Conservation (phyloP, 2,797 vertebrate species). For the Gallinago nigripennis region DNA sequence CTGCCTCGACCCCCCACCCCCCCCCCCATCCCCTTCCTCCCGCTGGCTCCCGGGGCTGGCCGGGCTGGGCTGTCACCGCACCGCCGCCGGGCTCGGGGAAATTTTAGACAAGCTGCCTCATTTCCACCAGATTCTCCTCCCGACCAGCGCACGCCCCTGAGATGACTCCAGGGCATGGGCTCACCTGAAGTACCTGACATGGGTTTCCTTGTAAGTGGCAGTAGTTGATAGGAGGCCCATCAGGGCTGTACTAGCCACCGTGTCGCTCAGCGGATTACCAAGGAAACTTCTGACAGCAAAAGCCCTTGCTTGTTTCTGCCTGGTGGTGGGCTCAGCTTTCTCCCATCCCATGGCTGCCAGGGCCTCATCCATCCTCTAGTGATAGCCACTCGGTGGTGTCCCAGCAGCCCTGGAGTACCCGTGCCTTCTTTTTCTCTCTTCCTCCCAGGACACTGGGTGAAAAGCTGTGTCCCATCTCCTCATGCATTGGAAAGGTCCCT, state of each 20-base stretch:
- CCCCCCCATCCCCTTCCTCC: constrained; percentile 20
- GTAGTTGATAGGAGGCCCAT: constrained; percentile 18
- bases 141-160: not conserved
- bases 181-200: not conserved
- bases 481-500: accelerated
- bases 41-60: not conserved
- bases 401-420: not conserved
- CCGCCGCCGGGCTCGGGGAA: constrained; percentile 20
- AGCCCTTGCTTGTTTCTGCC: constrained; percentile 24
- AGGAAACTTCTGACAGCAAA: constrained; percentile 62
- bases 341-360: not conserved
- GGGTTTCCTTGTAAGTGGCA: constrained; percentile 51
- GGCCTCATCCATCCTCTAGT: not conserved
- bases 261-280: constrained; percentile 66
- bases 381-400: accelerated
- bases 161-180: constrained; percentile 25
- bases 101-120: constrained; percentile 34
- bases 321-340: not conserved
- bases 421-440: not conserved
- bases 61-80: constrained; percentile 1
- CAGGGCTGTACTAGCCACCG: not conserved
- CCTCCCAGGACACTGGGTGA: not conserved
- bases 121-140: constrained; percentile 45
- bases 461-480: not conserved
- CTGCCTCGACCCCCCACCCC: not conserved